Evolutionary conservation across 2,797 vertebrate genomes (phyloP).

Genomic region (Enteromius radiatus): DNA sequence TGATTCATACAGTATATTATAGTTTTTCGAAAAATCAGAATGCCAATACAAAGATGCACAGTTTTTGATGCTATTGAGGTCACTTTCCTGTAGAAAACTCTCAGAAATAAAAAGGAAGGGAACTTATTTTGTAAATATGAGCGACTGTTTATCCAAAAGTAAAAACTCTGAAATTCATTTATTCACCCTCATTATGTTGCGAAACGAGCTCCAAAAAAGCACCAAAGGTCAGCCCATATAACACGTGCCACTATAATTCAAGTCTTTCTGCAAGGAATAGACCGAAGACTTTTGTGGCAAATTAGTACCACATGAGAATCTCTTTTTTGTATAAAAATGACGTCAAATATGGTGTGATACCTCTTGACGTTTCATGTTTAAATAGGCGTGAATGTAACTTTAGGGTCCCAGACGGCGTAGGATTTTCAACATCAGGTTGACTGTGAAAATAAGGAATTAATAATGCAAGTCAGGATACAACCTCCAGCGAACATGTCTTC

Average conservation of each 20-base stretch:
- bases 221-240: not conserved
- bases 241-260: not conserved
- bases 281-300: not conserved
- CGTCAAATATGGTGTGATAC: not conserved
- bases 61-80: conserved; percentile 23
- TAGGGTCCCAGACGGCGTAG: conserved; percentile 27
- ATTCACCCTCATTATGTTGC: not conserved
- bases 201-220: not conserved
- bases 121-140: not conserved
- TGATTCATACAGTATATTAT: conserved; percentile 15
- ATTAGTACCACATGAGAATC: not conserved
- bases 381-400: conserved; percentile 41
- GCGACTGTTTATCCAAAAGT: not conserved
- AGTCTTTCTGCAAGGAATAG: not conserved
- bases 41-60: conserved; percentile 15
- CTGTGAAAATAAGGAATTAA: conserved; percentile 76
- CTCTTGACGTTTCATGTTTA: not conserved
- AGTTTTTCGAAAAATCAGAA: conserved; percentile 30
- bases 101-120: not conserved
- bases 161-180: not conserved
- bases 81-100: not conserved
- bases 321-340: not conserved
- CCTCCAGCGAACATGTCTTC: conserved; percentile 54
- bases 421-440: conserved; percentile 68
- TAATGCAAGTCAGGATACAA: conserved; percentile 70